Evolutionary conservation across 2,797 vertebrate genomes (phyloP), one percentile per base, ranked within the genome.

Genomic region (Pseudochirops cupreus): DNA sequence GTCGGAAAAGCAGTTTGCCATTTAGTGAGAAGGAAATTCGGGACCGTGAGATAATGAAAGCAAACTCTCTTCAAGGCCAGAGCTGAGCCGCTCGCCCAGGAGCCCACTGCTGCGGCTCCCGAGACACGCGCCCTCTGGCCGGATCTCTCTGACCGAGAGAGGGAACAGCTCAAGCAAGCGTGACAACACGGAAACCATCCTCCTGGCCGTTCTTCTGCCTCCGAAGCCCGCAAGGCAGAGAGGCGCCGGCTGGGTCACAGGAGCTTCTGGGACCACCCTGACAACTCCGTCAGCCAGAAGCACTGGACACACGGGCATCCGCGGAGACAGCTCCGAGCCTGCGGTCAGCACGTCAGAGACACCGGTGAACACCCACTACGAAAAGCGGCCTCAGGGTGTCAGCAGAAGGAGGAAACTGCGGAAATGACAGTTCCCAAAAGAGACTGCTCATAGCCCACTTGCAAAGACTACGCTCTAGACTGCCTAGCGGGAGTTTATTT

Each of bases 1-100:
- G 28, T 93, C 11, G 82, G 74, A 67, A 91, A 89, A 28, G 50
- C 14, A 53, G n/a, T 57, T 62, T 94, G 91, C 87, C 92, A 94
- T 11, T 57, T 90, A 91, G n/a, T 14, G 93, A n/a, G 67, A 16
- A 74, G n/a, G 67, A 74, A 74, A 74, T 74, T 82, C 39, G 26
- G 21, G 74, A 82, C 46, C 39, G 10, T 82, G 74, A 39, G 21
- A 46, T 82, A 82, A 82, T 82, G 39, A 82, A 46, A 82, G 74
- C 39, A 57, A 56, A 91, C 1, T 50, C 54, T 55, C 31, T 13
- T n/a, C n/a, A 95, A 95, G 46, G 33, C n/a, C 92, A 95, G 13
- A 95, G 74, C 28, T 11, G 90, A 39, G 12, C 26, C 67, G 24
- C 55, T 93, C 33, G 59, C 59, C 3, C 9, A 26, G n/a, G 46